Percentiles rank a stretch among this genome's conserved stretches.
Evolutionary conservation across 2,797 vertebrate genomes (phyloP).

Genomic region (Scolopax rusticola): DNA sequence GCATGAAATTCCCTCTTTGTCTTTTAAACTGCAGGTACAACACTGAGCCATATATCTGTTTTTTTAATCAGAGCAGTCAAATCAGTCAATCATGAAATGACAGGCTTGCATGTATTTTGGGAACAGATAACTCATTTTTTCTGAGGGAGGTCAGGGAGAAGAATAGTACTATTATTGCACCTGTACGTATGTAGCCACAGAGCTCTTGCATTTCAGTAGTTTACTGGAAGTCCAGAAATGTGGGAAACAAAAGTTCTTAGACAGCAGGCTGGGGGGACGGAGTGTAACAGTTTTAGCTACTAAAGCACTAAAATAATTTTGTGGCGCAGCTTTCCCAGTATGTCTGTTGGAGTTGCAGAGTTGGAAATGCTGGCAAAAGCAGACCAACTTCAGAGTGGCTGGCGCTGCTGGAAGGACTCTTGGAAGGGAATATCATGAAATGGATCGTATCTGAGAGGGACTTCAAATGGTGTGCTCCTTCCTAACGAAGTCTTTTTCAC

Average conservation of each 20-base stretch:
- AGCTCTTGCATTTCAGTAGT: neutral
- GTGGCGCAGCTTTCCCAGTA: neutral
- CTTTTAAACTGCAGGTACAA: neutral
- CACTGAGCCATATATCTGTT: neutral
- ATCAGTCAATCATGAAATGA: neutral
- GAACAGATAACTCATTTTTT: neutral
- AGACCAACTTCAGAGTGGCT: neutral
- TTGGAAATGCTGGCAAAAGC: neutral
- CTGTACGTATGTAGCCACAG: accelerated
- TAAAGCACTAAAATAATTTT: neutral
- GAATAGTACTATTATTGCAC: neutral
- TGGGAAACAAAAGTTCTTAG: neutral
- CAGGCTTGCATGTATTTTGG: neutral
- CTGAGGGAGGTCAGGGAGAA: neutral
- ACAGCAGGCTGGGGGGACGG: neutral
- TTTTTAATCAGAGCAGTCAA: neutral
- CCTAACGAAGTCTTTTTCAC: neutral
- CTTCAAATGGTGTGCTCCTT: neutral
- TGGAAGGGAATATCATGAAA: neutral
- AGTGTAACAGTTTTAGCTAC: neutral
- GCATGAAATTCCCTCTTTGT: neutral
- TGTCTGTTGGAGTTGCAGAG: neutral
- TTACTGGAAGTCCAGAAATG: neutral
- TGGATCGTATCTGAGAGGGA: neutral
- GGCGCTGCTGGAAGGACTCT: neutral